Percentiles rank a stretch among this genome's conserved stretches.
Evolutionary conservation across 2,113 vertebrate genomes (phyloP).

Genomic region (Pyrgilauda ruficollis): DNA sequence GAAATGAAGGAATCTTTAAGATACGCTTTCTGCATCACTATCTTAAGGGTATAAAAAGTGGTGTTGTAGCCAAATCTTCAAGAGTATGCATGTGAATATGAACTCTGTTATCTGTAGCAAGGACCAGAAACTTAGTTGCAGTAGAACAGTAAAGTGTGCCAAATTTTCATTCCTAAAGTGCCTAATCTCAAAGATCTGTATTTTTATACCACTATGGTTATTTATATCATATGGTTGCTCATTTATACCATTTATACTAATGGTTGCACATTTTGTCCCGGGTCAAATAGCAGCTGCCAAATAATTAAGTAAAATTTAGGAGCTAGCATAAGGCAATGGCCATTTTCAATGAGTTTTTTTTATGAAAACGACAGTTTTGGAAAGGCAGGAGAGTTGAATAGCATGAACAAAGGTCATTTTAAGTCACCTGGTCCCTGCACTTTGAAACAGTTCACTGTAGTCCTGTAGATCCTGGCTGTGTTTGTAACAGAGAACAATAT

Average conservation of each 20-base stretch:
- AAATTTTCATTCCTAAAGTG: background rate
- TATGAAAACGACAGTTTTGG: background rate
- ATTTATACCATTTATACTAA: no score
- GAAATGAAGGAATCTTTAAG: background rate
- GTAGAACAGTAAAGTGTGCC: background rate
- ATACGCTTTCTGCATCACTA: background rate
- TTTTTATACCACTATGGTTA: background rate
- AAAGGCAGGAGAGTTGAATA: background rate
- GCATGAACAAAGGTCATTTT: background rate
- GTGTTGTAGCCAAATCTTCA: background rate
- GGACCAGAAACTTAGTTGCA: background rate
- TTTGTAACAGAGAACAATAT: background rate
- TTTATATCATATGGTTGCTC: no score
- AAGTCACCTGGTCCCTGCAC: background rate
- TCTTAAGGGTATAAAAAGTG: background rate
- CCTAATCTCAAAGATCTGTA: background rate
- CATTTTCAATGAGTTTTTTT: background rate
- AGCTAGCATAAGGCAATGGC: background rate
- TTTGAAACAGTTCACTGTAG: background rate
- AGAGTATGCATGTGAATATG: background rate
- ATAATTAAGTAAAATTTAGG: background rate
- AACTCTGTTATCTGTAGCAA: background rate
- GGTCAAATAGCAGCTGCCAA: background rate
- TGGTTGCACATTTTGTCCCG: background rate
- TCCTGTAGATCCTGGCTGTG: background rate